These are phyloP conservation scores for Tipula vernalis DNA, from an alignment of 2,888 invertebrate species.

Conservation along the genomic window DNA sequence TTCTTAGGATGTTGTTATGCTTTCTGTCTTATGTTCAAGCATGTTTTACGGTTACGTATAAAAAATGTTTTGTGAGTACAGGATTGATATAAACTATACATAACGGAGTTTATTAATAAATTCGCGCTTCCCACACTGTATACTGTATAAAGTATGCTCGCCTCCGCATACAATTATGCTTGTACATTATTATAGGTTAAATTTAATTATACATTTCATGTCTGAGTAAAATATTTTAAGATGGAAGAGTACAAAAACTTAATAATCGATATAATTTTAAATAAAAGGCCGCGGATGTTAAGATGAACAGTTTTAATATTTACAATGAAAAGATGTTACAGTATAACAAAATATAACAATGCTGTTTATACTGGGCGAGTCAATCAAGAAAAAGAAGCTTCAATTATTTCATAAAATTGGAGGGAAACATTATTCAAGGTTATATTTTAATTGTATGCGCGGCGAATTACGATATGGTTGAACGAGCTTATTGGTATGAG, in stretches of 20 bases:
- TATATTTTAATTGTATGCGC: neutral
- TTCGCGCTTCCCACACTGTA: neutral
- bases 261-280: neutral
- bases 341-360: neutral
- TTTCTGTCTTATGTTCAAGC: neutral
- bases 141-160: neutral
- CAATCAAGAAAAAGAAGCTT: neutral
- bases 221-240: neutral
- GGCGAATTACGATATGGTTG: neutral
- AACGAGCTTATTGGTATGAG: neutral
- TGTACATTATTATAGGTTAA: neutral
- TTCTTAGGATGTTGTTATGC: neutral
- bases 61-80: neutral
- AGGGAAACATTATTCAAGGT: neutral
- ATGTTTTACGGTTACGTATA: neutral
- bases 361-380: neutral
- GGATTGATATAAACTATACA: neutral
- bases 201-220: neutral
- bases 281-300: neutral
- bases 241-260: neutral
- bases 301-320: neutral
- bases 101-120: neutral
- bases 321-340: neutral
- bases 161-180: neutral
- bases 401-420: neutral